Evolutionary conservation across 2,797 vertebrate genomes (phyloP), one percentile per base, ranked within the genome.

Genomic region (Darevskia nairensis): DNA sequence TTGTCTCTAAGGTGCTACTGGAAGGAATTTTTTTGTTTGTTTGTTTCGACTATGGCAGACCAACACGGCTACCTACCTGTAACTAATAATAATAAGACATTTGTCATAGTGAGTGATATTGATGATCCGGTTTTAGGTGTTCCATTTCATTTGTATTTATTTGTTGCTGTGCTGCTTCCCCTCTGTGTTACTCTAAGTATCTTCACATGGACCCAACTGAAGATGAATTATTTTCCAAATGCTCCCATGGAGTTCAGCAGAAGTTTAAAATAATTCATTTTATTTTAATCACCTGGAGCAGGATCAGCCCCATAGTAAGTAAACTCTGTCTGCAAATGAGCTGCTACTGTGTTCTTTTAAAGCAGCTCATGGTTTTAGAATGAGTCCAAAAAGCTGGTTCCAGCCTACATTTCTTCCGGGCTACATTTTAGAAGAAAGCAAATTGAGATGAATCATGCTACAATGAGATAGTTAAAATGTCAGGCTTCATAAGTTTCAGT

Each of bases 381-480:
- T 91, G 91, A 96, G 90, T 86, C 90, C 81, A 39, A 91, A 71
- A 0, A 94, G 35, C 92, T 80, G 88, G 89, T 92, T 90, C n/a
- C 46, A 94, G 76, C 74, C n/a, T 72, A 66, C 68, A 80, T 93
- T 95, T 95, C 93, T 96, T 94, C 89, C 89, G 93, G 93, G 92
- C 90, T 88, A 85, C 92, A 79, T 95, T 95, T 96, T 86, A 92
- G 93, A 95, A 92, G 94, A 96, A 96, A 96, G 93, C 91, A 96
- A 96, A 97, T 95, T 92, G 96, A 96, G 96, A 96, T 95, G 94
- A 96, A 95, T 96, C 95, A 92, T 83, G 78, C 89, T 91, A 94
- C 95, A 91, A 92, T 89, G 93, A 94, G 95, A 95, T 81, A 95
- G 96, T 95, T 96, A 96, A 96, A 96, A 96, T 91, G 96, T 94